Base-by-base conservation (phyloP, 2,888 invertebrate genomes). In the Sinohyriopsis cumingii region DNA sequence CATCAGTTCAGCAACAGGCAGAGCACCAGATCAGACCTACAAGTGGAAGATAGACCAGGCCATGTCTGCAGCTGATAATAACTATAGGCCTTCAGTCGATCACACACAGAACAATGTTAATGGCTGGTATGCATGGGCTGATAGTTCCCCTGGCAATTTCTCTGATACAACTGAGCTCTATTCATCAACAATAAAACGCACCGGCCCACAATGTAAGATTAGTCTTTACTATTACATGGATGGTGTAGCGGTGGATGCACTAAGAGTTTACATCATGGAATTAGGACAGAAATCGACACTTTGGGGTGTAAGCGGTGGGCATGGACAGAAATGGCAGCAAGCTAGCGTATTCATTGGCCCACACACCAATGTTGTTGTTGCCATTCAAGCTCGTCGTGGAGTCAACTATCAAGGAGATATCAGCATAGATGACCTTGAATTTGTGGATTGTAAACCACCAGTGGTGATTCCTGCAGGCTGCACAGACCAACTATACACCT, bases 201-300 rank as follows among this genome's bases (percentile, higher is more conserved):
- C 82, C 12, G 87, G 85, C 20, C 85, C 86, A 18, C 84, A 84
- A 70, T 87, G 87, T 73, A 69, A 59, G 19, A 71, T 86, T 20
- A 63, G 65, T 1, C 82, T 86, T 70, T 82, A 73, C 71, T 86
- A 85, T 70, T 82, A 75, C 72, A 83, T 86, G 82, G 69, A 72
- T 33, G 86, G 86, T 28, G 71, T 76, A 4, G 68, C 75, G 12
- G 77, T 83, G 0, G 81, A 79, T 56, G 71, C 80, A 2, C 72
- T 86, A 15, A 78, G 78, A 55, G 81, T 84, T 1, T 77, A 73
- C 25, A 63, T 72, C 2, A 72, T 65, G 2, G 60, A 62, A 12
- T 65, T 71, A 12, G 76, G 76, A 33, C 67, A 72, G 22, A 73
- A 56, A 53, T 63, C 73, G 6, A 72, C 75, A 57, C 68, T 83